phyloP scores from a whole-genome alignment of 1,140 invertebrate species.

The Callitettix versicolor region DNA sequence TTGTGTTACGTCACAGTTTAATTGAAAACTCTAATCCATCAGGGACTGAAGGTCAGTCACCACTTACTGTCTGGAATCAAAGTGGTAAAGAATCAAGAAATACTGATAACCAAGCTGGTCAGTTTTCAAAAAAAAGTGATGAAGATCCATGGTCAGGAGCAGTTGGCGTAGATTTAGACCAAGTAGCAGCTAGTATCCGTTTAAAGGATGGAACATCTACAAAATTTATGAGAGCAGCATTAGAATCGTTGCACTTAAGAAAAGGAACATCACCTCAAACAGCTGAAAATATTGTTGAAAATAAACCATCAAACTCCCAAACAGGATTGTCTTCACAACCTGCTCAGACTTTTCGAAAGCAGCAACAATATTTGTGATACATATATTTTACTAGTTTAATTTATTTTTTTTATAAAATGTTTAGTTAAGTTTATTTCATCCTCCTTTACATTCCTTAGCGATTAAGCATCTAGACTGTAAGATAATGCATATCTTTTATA shows the following conservation, averaged over 20 bases:
- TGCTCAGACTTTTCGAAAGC: slow-evolving; percentile 7
- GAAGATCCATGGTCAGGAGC: slow-evolving; percentile 19
- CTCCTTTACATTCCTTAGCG: too few species aligned
- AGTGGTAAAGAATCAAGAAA: background rate
- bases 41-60: background rate
- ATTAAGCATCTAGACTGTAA: too few species aligned
- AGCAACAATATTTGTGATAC: slow-evolving; percentile 18
- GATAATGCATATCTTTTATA: too few species aligned
- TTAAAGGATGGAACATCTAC: slow-evolving; percentile 18
- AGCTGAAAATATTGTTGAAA: background rate
- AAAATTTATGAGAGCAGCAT: slow-evolving; percentile 19
- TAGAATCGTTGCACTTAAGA: slow-evolving; percentile 16
- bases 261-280: slow-evolving; percentile 9
- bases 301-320: background rate
- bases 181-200: slow-evolving; percentile 27
- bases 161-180: slow-evolving; percentile 27
- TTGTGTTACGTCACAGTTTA: slow-evolving; percentile 17
- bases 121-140: background rate
- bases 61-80: slow-evolving; percentile 15
- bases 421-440: too few species aligned
- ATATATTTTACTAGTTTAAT: background rate
- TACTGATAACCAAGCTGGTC: background rate
- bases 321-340: background rate
- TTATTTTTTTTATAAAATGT: too few species aligned
- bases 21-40: background rate